These are phyloP conservation scores for Gobiocypris rarus DNA, from an alignment of 2,113 vertebrate species.

Conservation along the genomic window DNA sequence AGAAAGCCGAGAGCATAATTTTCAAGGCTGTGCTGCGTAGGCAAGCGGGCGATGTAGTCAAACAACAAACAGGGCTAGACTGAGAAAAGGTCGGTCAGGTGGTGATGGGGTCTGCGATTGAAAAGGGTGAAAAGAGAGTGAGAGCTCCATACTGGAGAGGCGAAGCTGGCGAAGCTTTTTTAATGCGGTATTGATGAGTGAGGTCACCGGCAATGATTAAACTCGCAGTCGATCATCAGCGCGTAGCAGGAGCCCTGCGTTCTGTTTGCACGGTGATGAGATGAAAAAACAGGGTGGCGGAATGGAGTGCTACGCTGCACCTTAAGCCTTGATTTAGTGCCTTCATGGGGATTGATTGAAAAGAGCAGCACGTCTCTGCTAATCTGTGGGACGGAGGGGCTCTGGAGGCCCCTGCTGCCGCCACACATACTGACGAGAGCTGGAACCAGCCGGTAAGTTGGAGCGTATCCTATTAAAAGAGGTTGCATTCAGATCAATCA, in stretches of 20 bases:
- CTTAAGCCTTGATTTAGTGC: conserved; percentile 71
- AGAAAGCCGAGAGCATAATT: conserved; percentile 25
- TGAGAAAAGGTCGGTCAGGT: conserved; percentile 34
- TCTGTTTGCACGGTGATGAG: conserved; percentile 67
- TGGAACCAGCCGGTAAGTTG: conserved; percentile 35
- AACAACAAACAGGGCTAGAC: conserved; percentile 25
- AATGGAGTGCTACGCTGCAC: conserved; percentile 64
- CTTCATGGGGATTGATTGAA: conserved; percentile 69
- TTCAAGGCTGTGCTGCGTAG: conserved; percentile 35
- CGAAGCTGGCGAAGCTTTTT: conserved; percentile 65
- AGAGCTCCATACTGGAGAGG: conserved; percentile 32
- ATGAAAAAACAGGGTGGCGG: conserved; percentile 59
- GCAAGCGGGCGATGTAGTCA: conserved; percentile 44
- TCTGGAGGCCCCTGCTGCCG: conserved; percentile 22
- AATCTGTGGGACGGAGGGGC: conserved; percentile 65
- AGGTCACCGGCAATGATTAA: conserved; percentile 71
- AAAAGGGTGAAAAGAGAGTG: conserved; percentile 46
- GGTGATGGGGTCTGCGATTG: conserved; percentile 43
- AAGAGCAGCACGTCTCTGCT: conserved; percentile 64
- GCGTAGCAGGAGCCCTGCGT: conserved; percentile 48
- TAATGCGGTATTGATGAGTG: conserved; percentile 72
- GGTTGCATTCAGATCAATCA: conserved; percentile 54
- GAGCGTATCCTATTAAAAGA: conserved; percentile 48
- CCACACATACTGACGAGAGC: conserved; percentile 60
- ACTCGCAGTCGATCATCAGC: conserved; percentile 59